Evolutionary conservation across 2,888 invertebrate species (phyloP).

Genomic region (Amphipyra tragopoginis): DNA sequence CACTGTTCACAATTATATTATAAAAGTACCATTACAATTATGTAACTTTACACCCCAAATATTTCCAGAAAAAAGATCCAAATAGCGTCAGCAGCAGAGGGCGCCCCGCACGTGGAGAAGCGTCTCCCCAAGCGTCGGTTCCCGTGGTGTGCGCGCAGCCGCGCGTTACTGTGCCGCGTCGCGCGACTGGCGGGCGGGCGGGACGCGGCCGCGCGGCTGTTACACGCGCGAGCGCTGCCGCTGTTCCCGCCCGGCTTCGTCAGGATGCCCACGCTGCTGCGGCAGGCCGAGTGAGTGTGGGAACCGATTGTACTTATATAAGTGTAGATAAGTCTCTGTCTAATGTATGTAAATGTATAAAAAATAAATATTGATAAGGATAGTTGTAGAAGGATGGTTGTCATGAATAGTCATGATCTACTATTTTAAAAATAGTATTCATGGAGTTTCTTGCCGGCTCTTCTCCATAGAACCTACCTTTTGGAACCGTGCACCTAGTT

Average conservation of each 20-base stretch:
- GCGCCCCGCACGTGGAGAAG: conserved; percentile 88
- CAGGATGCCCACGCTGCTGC: conserved; percentile 87
- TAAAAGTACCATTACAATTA: no score
- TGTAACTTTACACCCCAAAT: no score
- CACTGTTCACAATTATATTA: no score
- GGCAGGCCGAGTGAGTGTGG: conserved; percentile 68
- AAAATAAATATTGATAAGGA: no score
- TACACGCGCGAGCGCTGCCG: conserved; percentile 90
- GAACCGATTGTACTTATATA: background rate
- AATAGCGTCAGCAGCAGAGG: conserved; percentile 67
- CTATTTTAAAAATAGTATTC: no score
- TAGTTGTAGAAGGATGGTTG: no score
- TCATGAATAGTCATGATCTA: no score
- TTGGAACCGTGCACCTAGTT: no score
- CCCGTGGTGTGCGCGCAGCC: conserved; percentile 90
- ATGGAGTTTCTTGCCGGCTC: no score
- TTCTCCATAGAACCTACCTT: no score
- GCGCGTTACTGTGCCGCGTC: conserved; percentile 64
- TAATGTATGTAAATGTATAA: no score
- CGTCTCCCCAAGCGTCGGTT: conserved; percentile 93
- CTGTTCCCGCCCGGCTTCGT: conserved; percentile 93
- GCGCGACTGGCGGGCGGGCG: conserved; percentile 53
- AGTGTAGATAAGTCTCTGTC: no score
- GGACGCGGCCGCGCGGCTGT: conserved; percentile 82
- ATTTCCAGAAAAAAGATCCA: conserved; percentile 80